phyloP scores from a whole-genome alignment of 2,113 vertebrate species.

The Siphamia tubifer region DNA sequence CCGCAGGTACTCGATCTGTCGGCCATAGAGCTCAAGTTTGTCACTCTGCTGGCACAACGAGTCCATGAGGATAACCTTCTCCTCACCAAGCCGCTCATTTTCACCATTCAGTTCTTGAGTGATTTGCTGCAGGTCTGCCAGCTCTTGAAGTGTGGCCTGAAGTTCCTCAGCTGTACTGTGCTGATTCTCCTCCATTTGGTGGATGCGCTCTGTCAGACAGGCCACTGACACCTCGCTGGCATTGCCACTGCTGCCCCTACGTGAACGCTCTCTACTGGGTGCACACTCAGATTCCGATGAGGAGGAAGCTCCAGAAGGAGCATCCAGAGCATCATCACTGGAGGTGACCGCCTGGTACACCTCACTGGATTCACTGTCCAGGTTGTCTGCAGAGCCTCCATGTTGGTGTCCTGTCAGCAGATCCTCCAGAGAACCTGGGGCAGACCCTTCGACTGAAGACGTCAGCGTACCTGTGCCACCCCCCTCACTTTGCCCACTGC shows the following conservation, averaged over 20 bases:
- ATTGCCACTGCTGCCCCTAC: slow-evolving; percentile 88
- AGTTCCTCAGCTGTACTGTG: slow-evolving; percentile 95
- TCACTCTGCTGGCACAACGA: slow-evolving; percentile 95
- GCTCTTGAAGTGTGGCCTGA: slow-evolving; percentile 92
- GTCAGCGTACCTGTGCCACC: slow-evolving; percentile 86
- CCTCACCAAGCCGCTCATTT: slow-evolving; percentile 93
- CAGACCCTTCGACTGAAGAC: slow-evolving; percentile 92
- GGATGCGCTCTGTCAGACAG: slow-evolving; percentile 92
- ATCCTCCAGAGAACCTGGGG: slow-evolving; percentile 92
- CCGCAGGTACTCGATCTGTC: slow-evolving; percentile 91
- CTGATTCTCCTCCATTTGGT: slow-evolving; percentile 97
- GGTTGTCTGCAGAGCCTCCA: slow-evolving; percentile 91
- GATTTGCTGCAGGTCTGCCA: slow-evolving; percentile 93
- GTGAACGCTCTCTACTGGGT: slow-evolving; percentile 86
- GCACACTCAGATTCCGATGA: slow-evolving; percentile 90
- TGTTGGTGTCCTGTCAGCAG: slow-evolving; percentile 89
- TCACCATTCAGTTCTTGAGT: slow-evolving; percentile 94
- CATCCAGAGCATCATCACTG: slow-evolving; percentile 92
- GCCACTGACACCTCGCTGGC: slow-evolving; percentile 91
- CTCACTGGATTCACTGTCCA: slow-evolving; percentile 95
- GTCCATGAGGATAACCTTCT: slow-evolving; percentile 94
- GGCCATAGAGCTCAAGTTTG: slow-evolving; percentile 88
- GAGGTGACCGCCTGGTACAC: slow-evolving; percentile 94
- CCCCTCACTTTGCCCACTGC: slow-evolving; percentile 84
- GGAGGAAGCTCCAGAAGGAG: slow-evolving; percentile 86